phyloP scores from a whole-genome alignment of 2,888 invertebrate species.

The Dynastes grantii region DNA sequence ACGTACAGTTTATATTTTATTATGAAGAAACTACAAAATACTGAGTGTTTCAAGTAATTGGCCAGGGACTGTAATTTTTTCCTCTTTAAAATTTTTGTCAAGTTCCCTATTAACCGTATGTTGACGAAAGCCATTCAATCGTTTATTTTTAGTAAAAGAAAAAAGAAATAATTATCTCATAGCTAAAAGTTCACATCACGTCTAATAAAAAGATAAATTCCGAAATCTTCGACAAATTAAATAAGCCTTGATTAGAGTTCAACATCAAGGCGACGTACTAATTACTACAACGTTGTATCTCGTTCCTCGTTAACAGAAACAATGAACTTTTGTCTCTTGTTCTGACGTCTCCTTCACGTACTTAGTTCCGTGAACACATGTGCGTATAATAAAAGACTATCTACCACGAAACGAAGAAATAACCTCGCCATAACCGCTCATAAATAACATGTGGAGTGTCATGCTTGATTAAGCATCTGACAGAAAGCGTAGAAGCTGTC shows the following conservation, averaged over 20 bases:
- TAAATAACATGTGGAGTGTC: conserved; percentile 5
- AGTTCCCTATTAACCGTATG: too few species aligned
- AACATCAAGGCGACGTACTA: conserved; percentile 1
- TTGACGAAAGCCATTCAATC: not conserved
- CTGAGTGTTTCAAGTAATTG: too few species aligned
- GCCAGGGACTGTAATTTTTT: too few species aligned
- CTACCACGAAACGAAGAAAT: not conserved
- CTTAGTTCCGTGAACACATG: too few species aligned
- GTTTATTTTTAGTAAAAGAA: not conserved
- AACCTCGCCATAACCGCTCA: conserved; percentile 8
- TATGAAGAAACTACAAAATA: too few species aligned
- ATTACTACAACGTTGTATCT: conserved; percentile 6
- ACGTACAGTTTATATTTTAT: too few species aligned
- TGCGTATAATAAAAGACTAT: not conserved
- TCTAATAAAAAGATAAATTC: not conserved
- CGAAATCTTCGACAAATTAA: not conserved
- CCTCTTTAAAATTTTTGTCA: too few species aligned
- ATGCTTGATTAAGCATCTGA: not conserved
- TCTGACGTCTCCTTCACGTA: not conserved
- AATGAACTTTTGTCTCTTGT: conserved; percentile 1
- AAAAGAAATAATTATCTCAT: too few species aligned
- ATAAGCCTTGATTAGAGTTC: not conserved
- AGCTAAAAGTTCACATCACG: too few species aligned
- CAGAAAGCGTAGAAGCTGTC: conserved; percentile 14
- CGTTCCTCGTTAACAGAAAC: not conserved